These are phyloP conservation scores for Hippocampus barbouri DNA, from an alignment of 2,113 vertebrate genomes.

Conservation along the genomic window DNA sequence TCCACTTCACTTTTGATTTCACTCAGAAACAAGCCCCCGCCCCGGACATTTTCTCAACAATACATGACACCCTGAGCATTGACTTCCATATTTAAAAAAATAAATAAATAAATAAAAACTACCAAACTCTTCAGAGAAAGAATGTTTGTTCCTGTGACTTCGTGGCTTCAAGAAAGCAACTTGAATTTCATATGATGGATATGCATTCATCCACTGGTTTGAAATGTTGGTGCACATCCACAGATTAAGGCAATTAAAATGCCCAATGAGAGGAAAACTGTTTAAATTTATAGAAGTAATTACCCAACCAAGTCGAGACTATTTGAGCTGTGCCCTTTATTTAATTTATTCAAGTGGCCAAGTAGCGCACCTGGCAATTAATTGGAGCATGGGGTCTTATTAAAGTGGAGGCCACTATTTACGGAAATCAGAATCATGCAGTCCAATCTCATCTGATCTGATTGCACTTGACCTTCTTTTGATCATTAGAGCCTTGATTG, in stretches of 20 bases:
- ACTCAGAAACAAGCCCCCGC: constrained; percentile 35
- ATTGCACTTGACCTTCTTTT: too few relatives aligned
- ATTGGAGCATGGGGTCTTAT: too few relatives aligned
- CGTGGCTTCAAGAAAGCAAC: not conserved
- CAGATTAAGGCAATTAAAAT: not conserved
- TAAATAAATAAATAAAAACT: constrained; percentile 20
- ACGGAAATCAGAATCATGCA: too few relatives aligned
- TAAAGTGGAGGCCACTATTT: too few relatives aligned
- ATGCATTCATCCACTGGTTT: not conserved
- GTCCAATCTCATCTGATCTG: too few relatives aligned
- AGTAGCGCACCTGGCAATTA: too few relatives aligned
- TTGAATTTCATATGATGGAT: not conserved
- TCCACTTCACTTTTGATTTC: constrained; percentile 20
- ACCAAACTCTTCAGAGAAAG: constrained; percentile 17
- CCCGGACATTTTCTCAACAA: constrained; percentile 39
- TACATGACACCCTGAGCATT: constrained; percentile 40
- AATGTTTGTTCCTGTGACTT: not conserved
- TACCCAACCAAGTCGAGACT: too few relatives aligned
- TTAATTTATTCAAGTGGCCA: too few relatives aligned
- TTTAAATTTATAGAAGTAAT: not conserved
- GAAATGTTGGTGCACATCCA: not conserved
- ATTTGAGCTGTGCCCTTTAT: too few relatives aligned
- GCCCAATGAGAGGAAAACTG: too few relatives aligned
- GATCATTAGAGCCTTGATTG: too few relatives aligned
- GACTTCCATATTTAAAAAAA: constrained; percentile 28